A percentile compares a stretch with the other conserved stretches of the same genome.
phyloP scores from a whole-genome alignment of 2,888 invertebrate species.

The Drosophila parthenogenetica region DNA sequence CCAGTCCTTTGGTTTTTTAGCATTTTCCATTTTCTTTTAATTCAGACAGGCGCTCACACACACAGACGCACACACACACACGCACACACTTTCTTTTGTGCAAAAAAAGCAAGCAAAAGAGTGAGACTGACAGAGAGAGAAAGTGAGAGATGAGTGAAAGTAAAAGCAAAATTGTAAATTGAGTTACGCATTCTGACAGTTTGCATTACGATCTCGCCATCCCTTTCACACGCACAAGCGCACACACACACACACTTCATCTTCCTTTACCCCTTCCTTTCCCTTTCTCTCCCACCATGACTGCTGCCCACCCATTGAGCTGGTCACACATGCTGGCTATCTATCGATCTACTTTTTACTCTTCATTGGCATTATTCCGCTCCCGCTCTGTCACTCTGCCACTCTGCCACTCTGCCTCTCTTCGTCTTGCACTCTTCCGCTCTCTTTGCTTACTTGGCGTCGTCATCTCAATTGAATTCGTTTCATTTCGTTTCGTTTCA shows the following conservation, averaged over 20 bases:
- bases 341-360: slow-evolving; percentile 81
- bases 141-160: slow-evolving; percentile 40
- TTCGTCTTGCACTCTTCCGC: not conserved
- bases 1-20: slow-evolving; percentile 68
- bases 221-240: slow-evolving; percentile 4
- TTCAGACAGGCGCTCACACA: slow-evolving; percentile 52
- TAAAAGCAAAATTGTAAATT: slow-evolving; percentile 79
- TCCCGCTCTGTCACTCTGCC: not conserved
- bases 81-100: slow-evolving; percentile 71
- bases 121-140: slow-evolving; percentile 7
- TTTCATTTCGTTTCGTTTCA: slow-evolving; percentile 82
- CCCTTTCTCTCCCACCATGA: not conserved
- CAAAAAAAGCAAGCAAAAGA: slow-evolving; percentile 36
- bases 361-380: slow-evolving; percentile 80
- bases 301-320: slow-evolving; percentile 58
- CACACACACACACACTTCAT: not conserved
- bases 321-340: slow-evolving; percentile 57
- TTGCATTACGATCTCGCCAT: slow-evolving; percentile 79
- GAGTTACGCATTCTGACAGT: slow-evolving; percentile 82
- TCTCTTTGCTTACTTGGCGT: slow-evolving; percentile 31
- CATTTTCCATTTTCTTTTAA: slow-evolving; percentile 81
- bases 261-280: not conserved
- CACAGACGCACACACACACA: slow-evolving; percentile 23
- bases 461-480: slow-evolving; percentile 81
- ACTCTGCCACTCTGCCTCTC: slow-evolving; percentile 17